phyloP scores from a whole-genome alignment of 2,888 invertebrate species.

The Leucozona laternaria region DNA sequence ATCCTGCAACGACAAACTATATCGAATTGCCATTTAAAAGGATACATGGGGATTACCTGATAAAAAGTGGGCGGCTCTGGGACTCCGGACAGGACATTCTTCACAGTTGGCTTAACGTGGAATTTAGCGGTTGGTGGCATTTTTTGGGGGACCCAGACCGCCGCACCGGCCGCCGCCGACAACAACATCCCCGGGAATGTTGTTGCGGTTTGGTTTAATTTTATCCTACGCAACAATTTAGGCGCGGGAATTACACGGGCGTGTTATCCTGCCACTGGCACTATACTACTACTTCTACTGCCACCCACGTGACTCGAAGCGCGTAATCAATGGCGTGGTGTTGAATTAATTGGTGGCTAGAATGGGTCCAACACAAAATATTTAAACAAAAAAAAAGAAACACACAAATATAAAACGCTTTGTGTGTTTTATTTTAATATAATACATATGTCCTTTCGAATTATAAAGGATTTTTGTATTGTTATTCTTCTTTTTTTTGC shows the following conservation, averaged over 20 bases:
- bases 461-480: constrained; percentile 48
- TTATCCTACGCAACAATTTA: constrained; percentile 76
- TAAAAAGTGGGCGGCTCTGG: constrained; percentile 66
- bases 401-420: constrained; percentile 47
- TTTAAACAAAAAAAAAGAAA: constrained; percentile 3
- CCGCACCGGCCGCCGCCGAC: constrained; percentile 23
- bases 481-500: constrained; percentile 11
- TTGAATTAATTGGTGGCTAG: constrained; percentile 74
- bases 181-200: constrained; percentile 68
- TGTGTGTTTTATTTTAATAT: constrained; percentile 69
- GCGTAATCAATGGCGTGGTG: constrained; percentile 69
- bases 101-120: constrained; percentile 75
- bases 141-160: constrained; percentile 14
- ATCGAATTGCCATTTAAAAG: constrained; percentile 75
- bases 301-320: constrained; percentile 19
- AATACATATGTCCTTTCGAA: constrained; percentile 32
- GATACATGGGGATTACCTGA: constrained; percentile 75
- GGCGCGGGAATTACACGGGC: constrained; percentile 57
- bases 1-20: constrained; percentile 73
- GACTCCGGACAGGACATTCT: constrained; percentile 55
- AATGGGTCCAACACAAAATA: constrained; percentile 51
- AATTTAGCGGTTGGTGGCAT: constrained; percentile 66
- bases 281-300: not conserved
- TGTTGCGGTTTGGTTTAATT: constrained; percentile 75
- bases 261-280: constrained; percentile 12